Conservation (phyloP, 2,797 vertebrate genomes). For the Halcyon badia region DNA sequence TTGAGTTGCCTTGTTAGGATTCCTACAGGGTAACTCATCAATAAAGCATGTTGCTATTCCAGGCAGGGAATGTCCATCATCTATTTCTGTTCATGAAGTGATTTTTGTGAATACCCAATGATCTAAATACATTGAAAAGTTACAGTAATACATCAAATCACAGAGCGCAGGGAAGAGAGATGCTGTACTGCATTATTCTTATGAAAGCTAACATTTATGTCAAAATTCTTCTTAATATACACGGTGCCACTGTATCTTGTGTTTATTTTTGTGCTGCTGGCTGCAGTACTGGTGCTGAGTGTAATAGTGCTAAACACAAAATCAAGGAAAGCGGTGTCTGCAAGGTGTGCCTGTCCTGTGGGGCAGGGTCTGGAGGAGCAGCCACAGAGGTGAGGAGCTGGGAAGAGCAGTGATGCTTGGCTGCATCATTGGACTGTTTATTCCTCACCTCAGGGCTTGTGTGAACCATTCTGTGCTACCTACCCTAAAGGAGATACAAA, state of each 20-base stretch:
- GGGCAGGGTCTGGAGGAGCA: background rate
- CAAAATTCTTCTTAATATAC: background rate
- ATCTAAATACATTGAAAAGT: background rate
- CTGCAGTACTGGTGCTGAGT: rapidly evolving
- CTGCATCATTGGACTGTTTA: background rate
- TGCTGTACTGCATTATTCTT: background rate
- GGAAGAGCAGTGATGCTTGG: background rate
- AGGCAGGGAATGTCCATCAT: background rate
- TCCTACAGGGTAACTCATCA: background rate
- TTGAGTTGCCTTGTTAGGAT: constrained; percentile 2
- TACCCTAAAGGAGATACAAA: background rate
- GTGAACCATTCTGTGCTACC: background rate
- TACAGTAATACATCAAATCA: background rate
- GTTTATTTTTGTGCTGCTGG: background rate
- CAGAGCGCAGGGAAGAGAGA: background rate
- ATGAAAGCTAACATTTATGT: background rate
- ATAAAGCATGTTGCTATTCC: background rate
- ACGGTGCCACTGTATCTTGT: background rate
- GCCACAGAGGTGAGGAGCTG: background rate
- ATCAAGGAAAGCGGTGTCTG: background rate
- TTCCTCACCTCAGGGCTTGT: background rate
- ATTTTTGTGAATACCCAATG: background rate
- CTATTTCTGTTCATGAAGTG: background rate
- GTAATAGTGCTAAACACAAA: background rate
- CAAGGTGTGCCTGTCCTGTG: rapidly evolving